These are phyloP conservation scores for Pachypsylla venusta DNA, from an alignment of 1,140 invertebrate genomes.

Conservation along the genomic window DNA sequence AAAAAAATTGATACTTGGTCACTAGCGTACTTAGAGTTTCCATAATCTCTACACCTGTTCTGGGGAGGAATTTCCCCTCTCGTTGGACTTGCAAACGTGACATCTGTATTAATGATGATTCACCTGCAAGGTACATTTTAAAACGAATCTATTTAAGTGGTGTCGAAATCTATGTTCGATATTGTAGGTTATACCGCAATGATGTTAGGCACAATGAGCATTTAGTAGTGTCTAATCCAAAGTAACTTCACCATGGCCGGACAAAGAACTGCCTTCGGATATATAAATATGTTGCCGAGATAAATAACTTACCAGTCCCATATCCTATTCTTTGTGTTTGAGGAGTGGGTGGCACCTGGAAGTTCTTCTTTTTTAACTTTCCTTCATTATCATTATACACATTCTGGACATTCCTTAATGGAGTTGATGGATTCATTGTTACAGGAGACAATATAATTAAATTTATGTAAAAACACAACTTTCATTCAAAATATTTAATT, in stretches of 20 bases:
- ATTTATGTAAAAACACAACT: too few species aligned
- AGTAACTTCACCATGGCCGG: background rate
- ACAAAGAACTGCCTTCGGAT: background rate
- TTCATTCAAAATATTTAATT: too few species aligned
- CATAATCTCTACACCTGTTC: too few species aligned
- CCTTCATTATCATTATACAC: too few species aligned
- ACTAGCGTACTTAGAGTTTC: background rate
- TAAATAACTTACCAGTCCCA: slow-evolving; percentile 45
- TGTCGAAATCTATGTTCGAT: slow-evolving; percentile 2
- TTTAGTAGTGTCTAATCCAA: background rate
- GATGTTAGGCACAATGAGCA: slow-evolving; percentile 11
- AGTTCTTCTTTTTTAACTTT: too few species aligned
- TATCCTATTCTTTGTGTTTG: slow-evolving; percentile 51
- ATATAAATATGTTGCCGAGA: slow-evolving; percentile 15
- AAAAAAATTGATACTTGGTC: slow-evolving; percentile 4
- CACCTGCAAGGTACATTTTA: background rate
- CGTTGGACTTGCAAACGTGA: too few species aligned
- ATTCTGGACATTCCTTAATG: too few species aligned
- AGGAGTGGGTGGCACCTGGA: slow-evolving; percentile 44
- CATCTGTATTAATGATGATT: too few species aligned
- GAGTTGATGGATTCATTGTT: too few species aligned
- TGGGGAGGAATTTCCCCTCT: too few species aligned
- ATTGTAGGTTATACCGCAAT: slow-evolving; percentile 14
- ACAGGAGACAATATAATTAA: too few species aligned
- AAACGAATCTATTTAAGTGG: slow-evolving; percentile 8